These are phyloP conservation scores for Balearica regulorum DNA, from an alignment of 2,797 vertebrate genomes.

Conservation along the genomic window DNA sequence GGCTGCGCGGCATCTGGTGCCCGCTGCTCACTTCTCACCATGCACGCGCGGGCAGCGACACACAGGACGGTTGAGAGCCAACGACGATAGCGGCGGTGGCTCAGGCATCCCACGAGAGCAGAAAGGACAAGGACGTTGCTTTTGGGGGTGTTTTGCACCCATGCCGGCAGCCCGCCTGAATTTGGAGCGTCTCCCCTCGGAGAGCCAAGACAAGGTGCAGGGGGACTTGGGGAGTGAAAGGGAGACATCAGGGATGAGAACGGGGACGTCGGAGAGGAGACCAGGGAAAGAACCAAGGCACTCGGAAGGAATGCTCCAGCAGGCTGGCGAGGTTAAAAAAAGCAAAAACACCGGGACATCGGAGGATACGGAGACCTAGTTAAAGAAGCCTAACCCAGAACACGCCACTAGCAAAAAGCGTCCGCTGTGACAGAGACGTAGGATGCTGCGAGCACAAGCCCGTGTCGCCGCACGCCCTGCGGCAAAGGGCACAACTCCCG, in stretches of 20 bases:
- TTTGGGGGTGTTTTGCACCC: neutral
- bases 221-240: neutral
- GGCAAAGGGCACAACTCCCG: neutral
- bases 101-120: neutral
- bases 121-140: neutral
- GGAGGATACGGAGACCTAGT: neutral
- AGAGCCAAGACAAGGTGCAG: neutral
- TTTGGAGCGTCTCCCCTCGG: neutral
- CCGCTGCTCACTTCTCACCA: neutral
- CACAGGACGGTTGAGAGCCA: neutral
- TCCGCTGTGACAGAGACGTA: neutral
- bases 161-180: neutral
- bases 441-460: neutral
- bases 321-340: neutral
- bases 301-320: neutral
- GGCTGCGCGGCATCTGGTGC: neutral
- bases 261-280: neutral
- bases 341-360: neutral
- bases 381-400: neutral
- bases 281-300: neutral
- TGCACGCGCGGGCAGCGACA: fast-evolving
- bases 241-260: neutral
- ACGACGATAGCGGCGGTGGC: fast-evolving
- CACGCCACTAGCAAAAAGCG: neutral
- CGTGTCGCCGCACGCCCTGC: neutral